Evolutionary conservation across 37 sponge, comb jelly and placozoan species (phyloP).

Genomic region (Halichondria panicea): DNA sequence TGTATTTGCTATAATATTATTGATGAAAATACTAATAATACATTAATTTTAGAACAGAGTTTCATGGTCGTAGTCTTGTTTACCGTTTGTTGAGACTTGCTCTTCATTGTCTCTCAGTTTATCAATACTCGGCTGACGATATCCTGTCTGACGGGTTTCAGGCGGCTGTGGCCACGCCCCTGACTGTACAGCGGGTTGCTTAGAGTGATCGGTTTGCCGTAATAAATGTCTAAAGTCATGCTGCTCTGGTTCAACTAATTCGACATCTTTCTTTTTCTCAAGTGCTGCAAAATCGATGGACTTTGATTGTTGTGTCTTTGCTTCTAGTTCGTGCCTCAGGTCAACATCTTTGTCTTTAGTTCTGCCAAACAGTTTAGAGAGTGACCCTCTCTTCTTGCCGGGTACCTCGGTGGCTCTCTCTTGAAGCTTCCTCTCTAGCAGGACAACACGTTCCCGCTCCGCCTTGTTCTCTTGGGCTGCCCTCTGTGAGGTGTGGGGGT

Average conservation of each 20-base stretch:
- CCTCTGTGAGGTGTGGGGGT: background rate
- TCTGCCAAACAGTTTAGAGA: background rate
- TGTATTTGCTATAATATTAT: too few species aligned
- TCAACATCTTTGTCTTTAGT: background rate
- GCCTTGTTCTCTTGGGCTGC: conserved; percentile 35
- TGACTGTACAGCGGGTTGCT: too few species aligned
- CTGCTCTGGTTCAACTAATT: background rate
- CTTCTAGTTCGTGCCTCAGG: conserved; percentile 10
- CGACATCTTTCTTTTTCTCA: background rate
- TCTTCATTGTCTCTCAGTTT: too few species aligned
- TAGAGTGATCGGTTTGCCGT: too few species aligned
- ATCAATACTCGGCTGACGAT: too few species aligned
- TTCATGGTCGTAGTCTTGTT: too few species aligned
- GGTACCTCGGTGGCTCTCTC: background rate
- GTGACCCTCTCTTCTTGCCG: conserved; percentile 8
- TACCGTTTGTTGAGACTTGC: too few species aligned
- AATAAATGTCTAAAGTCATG: conserved; percentile 16
- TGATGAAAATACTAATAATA: too few species aligned
- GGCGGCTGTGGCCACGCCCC: too few species aligned
- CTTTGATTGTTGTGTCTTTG: background rate
- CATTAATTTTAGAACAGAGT: too few species aligned
- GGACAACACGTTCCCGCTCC: conserved; percentile 1
- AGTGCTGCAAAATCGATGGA: background rate
- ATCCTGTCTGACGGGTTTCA: too few species aligned
- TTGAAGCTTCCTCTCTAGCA: conserved; percentile 2